Conservation (phyloP, 2,797 vertebrate species). For the Benthosema pterotum region DNA sequence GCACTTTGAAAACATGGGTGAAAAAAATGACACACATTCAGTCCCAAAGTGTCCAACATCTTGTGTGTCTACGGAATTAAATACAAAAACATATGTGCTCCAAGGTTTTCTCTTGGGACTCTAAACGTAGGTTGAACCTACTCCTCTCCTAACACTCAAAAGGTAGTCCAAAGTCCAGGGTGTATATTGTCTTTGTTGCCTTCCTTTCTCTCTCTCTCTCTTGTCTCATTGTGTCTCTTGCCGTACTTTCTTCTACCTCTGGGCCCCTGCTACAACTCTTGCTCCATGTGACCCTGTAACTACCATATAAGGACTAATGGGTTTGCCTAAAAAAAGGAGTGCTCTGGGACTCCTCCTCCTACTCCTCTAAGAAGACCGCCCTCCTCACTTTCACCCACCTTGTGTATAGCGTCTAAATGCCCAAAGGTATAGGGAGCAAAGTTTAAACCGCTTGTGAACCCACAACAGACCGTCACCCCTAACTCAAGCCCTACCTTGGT, state of each 20-base stretch:
- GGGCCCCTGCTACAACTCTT: slow-evolving; percentile 37
- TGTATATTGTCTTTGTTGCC: slow-evolving; percentile 9
- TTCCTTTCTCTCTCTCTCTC: slow-evolving; percentile 39
- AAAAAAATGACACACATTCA: slow-evolving; percentile 26
- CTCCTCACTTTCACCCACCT: slow-evolving; percentile 45
- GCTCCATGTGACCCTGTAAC: slow-evolving; percentile 68
- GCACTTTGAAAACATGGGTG: too few species aligned
- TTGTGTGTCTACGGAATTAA: too few species aligned
- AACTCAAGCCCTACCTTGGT: neutral
- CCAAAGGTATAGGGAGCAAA: slow-evolving; percentile 21
- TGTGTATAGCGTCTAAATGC: slow-evolving; percentile 34
- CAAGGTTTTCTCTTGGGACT: slow-evolving; percentile 21
- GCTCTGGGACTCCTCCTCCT: slow-evolving; percentile 59
- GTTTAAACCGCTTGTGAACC: too few species aligned
- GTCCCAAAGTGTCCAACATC: neutral
- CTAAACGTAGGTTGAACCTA: slow-evolving; percentile 31
- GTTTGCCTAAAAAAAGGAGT: slow-evolving; percentile 39
- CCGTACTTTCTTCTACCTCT: slow-evolving; percentile 17
- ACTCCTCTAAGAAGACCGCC: slow-evolving; percentile 13
- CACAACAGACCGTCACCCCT: too few species aligned
- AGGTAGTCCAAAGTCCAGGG: slow-evolving; percentile 54
- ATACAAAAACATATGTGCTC: neutral
- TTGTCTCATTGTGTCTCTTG: slow-evolving; percentile 17
- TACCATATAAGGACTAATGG: slow-evolving; percentile 60
- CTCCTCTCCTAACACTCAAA: slow-evolving; percentile 38